Evolutionary conservation across 2,888 invertebrate species (phyloP).

Genomic region (Nineta flava): DNA sequence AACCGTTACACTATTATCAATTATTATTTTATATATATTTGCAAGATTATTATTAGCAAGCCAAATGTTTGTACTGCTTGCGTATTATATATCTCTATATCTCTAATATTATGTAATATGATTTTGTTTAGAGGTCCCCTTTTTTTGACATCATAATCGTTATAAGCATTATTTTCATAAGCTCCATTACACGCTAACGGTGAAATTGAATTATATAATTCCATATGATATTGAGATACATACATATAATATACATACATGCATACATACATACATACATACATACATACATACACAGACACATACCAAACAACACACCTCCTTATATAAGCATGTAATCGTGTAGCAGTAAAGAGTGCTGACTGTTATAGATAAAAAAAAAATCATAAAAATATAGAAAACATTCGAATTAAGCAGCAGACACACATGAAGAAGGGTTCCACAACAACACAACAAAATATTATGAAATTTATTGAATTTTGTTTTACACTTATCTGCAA

Average conservation of each 20-base stretch:
- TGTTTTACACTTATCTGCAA: no score
- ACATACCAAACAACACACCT: no score
- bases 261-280: no score
- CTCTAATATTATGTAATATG: neutral
- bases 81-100: no score
- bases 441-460: no score
- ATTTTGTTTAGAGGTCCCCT: neutral
- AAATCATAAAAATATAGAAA: neutral
- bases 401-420: neutral
- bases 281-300: no score
- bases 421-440: no score
- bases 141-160: slow-evolving; percentile 1
- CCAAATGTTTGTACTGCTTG: no score
- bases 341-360: neutral
- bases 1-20: no score
- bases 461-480: no score
- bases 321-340: neutral
- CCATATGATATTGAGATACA: slow-evolving; percentile 18
- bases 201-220: slow-evolving; percentile 24
- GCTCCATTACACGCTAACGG: slow-evolving; percentile 7
- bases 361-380: neutral
- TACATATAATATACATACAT: slow-evolving; percentile 18
- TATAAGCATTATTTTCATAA: slow-evolving; percentile 3
- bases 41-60: no score
- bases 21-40: no score